Evolutionary conservation across 2,797 vertebrate genomes (phyloP).

Genomic region (Tarsius wallacei): DNA sequence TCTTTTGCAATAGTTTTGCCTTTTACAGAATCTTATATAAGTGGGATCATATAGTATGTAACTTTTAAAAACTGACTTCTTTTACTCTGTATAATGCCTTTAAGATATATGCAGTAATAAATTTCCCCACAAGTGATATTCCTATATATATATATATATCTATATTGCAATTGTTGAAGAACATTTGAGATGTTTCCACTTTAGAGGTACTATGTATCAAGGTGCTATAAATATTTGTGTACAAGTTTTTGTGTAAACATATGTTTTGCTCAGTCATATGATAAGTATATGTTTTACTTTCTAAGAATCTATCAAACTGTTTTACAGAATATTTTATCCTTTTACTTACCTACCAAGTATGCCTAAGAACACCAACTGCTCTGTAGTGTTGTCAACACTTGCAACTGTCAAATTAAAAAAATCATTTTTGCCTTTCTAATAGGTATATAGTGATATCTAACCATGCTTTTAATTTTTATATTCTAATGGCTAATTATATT

Average conservation of each 20-base stretch:
- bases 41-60: not conserved
- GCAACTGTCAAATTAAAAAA: not conserved
- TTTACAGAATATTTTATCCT: not conserved
- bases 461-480: not conserved
- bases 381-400: not conserved
- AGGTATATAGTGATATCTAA: not conserved
- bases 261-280: not conserved
- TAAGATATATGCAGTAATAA: not conserved
- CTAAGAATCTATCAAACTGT: not conserved
- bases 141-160: too few species aligned
- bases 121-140: not conserved
- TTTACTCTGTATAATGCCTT: not conserved
- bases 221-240: not conserved
- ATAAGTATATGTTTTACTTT: not conserved
- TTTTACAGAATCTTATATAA: not conserved
- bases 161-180: not conserved
- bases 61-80: constrained; percentile 4
- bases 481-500: not conserved
- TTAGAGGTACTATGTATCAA: not conserved
- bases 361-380: not conserved
- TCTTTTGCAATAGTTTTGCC: not conserved
- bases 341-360: not conserved
- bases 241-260: not conserved
- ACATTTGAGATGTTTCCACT: not conserved
- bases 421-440: not conserved